A percentile compares a stretch with the other conserved stretches of the same genome.
These are phyloP conservation scores for Brachionus angularis DNA, from an alignment of 1,140 invertebrate genomes.

Conservation along the genomic window DNA sequence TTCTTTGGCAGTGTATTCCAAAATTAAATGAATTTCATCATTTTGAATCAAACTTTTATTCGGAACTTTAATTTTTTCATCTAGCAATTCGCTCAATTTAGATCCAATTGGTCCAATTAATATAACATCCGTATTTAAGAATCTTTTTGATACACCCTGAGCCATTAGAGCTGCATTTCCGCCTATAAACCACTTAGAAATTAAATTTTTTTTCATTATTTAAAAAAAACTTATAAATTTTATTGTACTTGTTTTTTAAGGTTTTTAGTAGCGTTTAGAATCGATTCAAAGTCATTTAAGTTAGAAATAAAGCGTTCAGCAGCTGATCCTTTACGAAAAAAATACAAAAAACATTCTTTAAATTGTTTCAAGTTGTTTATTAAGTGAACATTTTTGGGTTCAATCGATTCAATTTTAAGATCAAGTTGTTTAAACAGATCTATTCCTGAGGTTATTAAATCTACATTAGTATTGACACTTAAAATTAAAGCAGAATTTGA, in stretches of 20 bases:
- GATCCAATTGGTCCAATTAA: constrained; percentile 60
- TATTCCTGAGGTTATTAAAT: constrained; percentile 58
- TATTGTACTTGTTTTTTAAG: constrained; percentile 48
- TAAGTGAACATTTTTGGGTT: constrained; percentile 50
- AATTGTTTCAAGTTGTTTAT: constrained; percentile 52
- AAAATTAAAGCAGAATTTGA: constrained; percentile 44
- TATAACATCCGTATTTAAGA: constrained; percentile 55
- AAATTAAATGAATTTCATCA: constrained; percentile 60
- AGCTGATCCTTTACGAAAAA: constrained; percentile 58
- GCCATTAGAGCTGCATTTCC: constrained; percentile 61
- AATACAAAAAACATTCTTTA: constrained; percentile 57
- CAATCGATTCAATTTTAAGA: constrained; percentile 47
- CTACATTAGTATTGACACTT: constrained; percentile 60
- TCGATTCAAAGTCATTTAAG: constrained; percentile 48
- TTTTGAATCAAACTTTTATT: constrained; percentile 49
- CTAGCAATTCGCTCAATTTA: constrained; percentile 52
- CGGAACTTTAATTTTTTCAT: constrained; percentile 51
- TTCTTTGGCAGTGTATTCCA: constrained; percentile 59
- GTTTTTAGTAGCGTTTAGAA: constrained; percentile 52
- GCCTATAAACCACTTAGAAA: constrained; percentile 57
- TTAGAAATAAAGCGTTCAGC: constrained; percentile 55
- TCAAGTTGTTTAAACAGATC: constrained; percentile 51
- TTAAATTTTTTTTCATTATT: constrained; percentile 45
- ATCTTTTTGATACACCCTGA: constrained; percentile 55
- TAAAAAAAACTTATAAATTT: constrained; percentile 46